These are phyloP conservation scores for Galeopterus variegatus DNA, from an alignment of 2,113 vertebrate genomes.

Conservation along the genomic window DNA sequence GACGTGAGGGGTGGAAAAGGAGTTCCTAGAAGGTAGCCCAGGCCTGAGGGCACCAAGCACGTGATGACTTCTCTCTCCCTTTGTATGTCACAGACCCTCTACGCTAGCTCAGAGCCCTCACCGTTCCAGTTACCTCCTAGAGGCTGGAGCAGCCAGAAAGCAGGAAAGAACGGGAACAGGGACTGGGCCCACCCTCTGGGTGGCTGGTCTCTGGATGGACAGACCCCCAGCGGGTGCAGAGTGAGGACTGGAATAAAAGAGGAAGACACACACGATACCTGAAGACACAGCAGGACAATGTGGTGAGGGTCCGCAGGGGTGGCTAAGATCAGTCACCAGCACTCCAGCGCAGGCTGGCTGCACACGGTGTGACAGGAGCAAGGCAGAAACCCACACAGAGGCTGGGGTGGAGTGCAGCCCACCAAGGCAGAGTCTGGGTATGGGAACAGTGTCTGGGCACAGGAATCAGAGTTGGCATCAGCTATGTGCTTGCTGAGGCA, in stretches of 20 bases:
- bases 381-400: not conserved
- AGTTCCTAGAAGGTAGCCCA: not conserved
- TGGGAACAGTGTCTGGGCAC: fast-evolving
- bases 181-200: too few species aligned
- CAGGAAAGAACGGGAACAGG: not conserved
- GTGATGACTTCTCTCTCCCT: not conserved
- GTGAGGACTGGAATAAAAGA: not conserved
- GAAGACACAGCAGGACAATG: fast-evolving
- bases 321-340: fast-evolving
- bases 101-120: fast-evolving
- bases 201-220: not conserved
- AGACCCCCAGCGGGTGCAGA: fast-evolving
- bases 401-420: fast-evolving
- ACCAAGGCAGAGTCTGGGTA: fast-evolving
- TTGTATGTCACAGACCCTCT: fast-evolving
- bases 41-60: not conserved
- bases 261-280: fast-evolving
- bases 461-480: not conserved
- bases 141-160: not conserved
- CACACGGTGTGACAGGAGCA: fast-evolving
- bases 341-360: too few species aligned
- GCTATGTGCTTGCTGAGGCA: fast-evolving
- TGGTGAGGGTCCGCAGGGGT: fast-evolving
- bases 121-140: fast-evolving
- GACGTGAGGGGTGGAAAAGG: not conserved